Base-by-base conservation (phyloP, 2,797 vertebrate species). In the Chloroceryle amazona region DNA sequence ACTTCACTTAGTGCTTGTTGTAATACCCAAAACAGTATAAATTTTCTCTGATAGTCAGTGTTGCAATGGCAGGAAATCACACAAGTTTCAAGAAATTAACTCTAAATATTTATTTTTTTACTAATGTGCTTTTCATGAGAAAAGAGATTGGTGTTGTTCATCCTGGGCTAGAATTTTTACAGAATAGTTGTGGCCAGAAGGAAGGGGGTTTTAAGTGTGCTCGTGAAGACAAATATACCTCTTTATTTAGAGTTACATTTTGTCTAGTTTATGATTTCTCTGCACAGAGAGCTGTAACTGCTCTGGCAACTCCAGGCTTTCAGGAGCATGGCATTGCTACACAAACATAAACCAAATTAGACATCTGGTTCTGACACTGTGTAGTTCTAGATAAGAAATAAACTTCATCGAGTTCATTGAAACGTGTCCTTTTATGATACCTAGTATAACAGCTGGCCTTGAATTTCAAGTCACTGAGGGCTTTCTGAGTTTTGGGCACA, bases 141-240 rank as follows among this genome's bases (percentile, higher is more conserved):
- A 75, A 54, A 47, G 60, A 91, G 74, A 62, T 46, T 41, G 58
- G 37, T 35, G 35, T 26, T 89, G 14, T 76, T 93, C 78, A 13
- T 81, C 25, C 92, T 78, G 86, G 63, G 72, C 70, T 81, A 83
- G 57, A 89, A 42, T 78, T 57, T 94, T 89, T 63, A 60, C 95
- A 91, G 42, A 67, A 55, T 62, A 79, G 23, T n/a, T 84, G 65
- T 82, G 42, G 37, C 65, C 80, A 90, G 62, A 78, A 89, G 20
- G 54, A 80, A 18, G 33, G n/a, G n/a, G n/a, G 21, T 65, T 62
- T 28, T 4, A 18, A 39, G 68, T 89, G 72, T 66, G 35, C 55
- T 94, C 93, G 84, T 86, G 76, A 88, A 90, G 75, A 91, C 44
- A 94, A 93, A 82, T 87, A 20, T 33, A 44, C 29, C 67, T 93